Conservation (phyloP, 2,113 vertebrate species). For the Vulpes ferrilata region DNA sequence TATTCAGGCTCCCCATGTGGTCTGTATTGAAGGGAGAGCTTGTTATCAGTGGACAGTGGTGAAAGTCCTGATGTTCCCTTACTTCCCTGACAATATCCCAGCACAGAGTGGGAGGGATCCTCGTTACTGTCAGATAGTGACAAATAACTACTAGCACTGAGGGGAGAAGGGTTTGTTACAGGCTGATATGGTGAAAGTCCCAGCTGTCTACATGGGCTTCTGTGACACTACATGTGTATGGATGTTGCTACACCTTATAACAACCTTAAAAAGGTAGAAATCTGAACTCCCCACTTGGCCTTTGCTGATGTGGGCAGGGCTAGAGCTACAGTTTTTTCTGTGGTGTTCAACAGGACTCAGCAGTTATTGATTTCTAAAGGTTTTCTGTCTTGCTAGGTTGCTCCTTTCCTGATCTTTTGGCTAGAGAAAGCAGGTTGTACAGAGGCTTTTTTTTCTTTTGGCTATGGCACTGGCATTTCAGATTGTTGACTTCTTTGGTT, state of each 20-base stretch:
- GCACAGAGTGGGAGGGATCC: background rate
- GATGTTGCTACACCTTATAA: background rate
- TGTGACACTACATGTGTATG: background rate
- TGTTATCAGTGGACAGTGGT: background rate
- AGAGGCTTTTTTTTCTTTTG: background rate
- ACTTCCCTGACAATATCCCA: background rate
- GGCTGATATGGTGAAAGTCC: background rate
- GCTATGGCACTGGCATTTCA: background rate
- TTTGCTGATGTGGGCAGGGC: background rate
- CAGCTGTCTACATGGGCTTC: background rate
- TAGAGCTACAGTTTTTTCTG: background rate
- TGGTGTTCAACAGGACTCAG: background rate
- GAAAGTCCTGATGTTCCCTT: background rate
- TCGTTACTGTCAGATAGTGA: background rate
- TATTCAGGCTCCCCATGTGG: background rate
- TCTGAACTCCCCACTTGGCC: background rate
- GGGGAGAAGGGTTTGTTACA: background rate
- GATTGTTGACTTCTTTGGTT: background rate
- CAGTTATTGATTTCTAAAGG: background rate
- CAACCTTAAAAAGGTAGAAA: background rate
- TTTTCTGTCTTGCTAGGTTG: background rate
- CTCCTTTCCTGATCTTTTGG: background rate
- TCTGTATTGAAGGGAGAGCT: background rate
- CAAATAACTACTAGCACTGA: background rate
- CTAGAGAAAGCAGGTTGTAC: background rate